Conservation (phyloP, 2,113 vertebrate species). For the Agelaius tricolor region DNA sequence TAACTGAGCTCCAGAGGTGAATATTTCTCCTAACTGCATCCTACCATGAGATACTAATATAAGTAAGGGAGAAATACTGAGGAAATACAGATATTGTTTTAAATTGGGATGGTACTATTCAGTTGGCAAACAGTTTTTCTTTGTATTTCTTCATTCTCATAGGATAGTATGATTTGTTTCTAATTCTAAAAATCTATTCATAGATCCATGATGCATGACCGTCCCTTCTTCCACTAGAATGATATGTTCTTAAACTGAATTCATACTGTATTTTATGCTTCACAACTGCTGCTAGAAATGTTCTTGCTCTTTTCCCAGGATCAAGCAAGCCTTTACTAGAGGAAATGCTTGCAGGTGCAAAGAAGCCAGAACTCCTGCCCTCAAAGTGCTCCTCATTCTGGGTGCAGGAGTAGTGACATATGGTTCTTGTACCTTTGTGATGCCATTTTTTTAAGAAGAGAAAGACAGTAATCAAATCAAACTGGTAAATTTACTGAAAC, state of each 20-base stretch:
- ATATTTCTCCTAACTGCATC: background rate
- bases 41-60: background rate
- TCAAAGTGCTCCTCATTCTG: background rate
- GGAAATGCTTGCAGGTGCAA: background rate
- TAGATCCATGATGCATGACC: background rate
- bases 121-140: background rate
- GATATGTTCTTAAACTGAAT: background rate
- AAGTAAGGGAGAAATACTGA: background rate
- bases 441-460: background rate
- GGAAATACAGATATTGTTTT: background rate
- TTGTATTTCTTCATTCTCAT: background rate
- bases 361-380: background rate
- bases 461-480: background rate
- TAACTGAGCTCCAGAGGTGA: background rate
- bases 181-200: background rate
- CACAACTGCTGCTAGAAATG: background rate
- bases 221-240: conserved; percentile 1
- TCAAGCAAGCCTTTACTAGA: background rate
- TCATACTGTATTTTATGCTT: background rate
- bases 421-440: background rate
- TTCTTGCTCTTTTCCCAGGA: background rate
- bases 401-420: background rate
- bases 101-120: background rate
- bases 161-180: background rate
- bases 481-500: background rate